Evolutionary conservation across 1,140 invertebrate species (phyloP), one percentile per base, ranked within the genome.

Genomic region (Vollenhovia emeryi): DNA sequence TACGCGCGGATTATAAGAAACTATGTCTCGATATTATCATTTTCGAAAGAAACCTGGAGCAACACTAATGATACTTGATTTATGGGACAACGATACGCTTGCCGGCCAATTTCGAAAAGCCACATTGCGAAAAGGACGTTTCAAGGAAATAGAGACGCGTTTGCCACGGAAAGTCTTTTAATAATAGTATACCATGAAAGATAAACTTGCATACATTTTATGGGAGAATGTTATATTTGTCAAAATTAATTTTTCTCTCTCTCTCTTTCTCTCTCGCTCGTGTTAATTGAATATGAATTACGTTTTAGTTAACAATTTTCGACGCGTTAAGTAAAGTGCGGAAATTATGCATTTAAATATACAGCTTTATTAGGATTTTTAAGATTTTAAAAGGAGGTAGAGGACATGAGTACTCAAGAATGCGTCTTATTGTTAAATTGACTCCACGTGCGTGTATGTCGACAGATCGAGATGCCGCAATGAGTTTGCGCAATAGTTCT

Each of bases 81-180:
- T 75, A 76, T 83, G 83, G 83, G 48, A 59, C 30, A 18, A 60
- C 60, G 43, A 79, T 60, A 69, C 86, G 75, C 45, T n/a, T 59
- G n/a, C n/a, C n/a, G n/a, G n/a, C 18, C 83, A 74, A 73, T 87
- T 87, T 87, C 57, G 83, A 80, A 74, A 87, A 55, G 40, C 13
- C 24, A 27, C n/a, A 27, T 43, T 27, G 50, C 43, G 48, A 55
- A 71, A 57, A 60, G 55, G 30, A 57, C 21, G n/a, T 52, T n/a
- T 21, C 1, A 21, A 8, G 7, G 9, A 24, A 57, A 57, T 3
- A 57, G 9, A 24, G 9, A 24, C 3, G 21, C 21, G 24, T 27
- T 4, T 57, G 2, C 9, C 21, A 11, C 52, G 2, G 21, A 57
- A 24, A 57, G 5, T 11, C 4, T 57, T 57, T 6, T 57, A 24